Percentiles rank a stretch among this genome's conserved stretches.
Evolutionary conservation across 2,113 vertebrate genomes (phyloP).

Genomic region (Morphnarchus princeps): DNA sequence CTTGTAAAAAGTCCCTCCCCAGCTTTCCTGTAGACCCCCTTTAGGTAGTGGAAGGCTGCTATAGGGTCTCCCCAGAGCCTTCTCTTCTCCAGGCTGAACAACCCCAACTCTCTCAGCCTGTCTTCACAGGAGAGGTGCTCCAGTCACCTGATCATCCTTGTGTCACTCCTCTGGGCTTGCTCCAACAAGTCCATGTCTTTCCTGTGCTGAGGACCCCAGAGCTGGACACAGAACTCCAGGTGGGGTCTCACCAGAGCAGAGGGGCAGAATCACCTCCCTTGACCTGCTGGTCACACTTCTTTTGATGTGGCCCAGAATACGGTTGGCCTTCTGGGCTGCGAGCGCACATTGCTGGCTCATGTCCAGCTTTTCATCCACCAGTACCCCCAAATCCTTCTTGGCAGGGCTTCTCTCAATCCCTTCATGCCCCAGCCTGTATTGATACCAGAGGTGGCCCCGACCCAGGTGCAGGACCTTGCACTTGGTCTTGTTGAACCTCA

Average conservation of each 20-base stretch:
- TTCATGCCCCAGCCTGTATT: too few species aligned
- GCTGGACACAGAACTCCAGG: not conserved
- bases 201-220: not conserved
- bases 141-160: not conserved
- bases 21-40: not conserved
- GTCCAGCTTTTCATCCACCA: not conserved
- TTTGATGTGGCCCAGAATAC: not conserved
- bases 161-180: not conserved
- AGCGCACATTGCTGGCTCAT: not conserved
- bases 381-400: too few species aligned
- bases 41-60: not conserved
- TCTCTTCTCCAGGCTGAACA: not conserved
- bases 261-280: not conserved
- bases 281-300: not conserved
- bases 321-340: not conserved
- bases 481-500: not conserved
- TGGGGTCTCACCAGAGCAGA: not conserved
- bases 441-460: not conserved
- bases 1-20: too few species aligned
- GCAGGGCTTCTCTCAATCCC: not conserved
- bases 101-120: not conserved
- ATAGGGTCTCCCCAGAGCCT: not conserved
- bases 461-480: not conserved
- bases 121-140: not conserved
- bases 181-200: not conserved